phyloP scores from a whole-genome alignment of 2,113 vertebrate genomes.

The Saguinus imperator region DNA sequence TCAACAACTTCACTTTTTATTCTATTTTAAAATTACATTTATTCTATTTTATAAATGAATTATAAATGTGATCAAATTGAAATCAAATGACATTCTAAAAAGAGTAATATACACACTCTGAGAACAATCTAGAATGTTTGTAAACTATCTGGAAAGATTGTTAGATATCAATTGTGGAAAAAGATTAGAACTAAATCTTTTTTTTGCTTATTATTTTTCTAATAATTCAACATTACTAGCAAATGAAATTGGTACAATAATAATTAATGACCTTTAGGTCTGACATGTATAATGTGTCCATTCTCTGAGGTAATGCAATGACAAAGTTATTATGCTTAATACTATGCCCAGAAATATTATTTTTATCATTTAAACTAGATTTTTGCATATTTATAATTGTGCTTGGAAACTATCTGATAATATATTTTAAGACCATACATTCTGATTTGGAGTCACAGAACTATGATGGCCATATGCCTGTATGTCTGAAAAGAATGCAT shows the following conservation, averaged over 20 bases:
- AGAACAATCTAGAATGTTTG: not conserved
- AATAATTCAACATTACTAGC: slow-evolving; percentile 22
- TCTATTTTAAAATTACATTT: not conserved
- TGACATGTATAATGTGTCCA: not conserved
- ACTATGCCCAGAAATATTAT: not conserved
- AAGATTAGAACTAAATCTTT: not conserved
- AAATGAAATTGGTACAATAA: slow-evolving; percentile 14
- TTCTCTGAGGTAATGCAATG: not conserved
- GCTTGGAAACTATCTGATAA: not conserved
- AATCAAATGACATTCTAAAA: slow-evolving; percentile 16
- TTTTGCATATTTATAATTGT: not conserved
- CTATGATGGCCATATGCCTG: not conserved
- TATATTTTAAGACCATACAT: not conserved
- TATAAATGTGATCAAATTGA: not conserved
- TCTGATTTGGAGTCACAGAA: not conserved
- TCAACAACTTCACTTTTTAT: not conserved
- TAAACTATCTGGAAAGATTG: not conserved
- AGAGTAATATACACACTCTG: not conserved
- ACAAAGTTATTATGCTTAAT: slow-evolving; percentile 15
- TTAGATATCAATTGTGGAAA: not conserved
- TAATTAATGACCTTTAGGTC: slow-evolving; percentile 18
- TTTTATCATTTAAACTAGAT: slow-evolving; percentile 24
- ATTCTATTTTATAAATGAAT: not conserved
- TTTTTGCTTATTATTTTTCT: not conserved
- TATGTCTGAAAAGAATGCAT: not conserved